Base-by-base conservation (phyloP, 2,113 vertebrate genomes). In the Australoheros scitulus region DNA sequence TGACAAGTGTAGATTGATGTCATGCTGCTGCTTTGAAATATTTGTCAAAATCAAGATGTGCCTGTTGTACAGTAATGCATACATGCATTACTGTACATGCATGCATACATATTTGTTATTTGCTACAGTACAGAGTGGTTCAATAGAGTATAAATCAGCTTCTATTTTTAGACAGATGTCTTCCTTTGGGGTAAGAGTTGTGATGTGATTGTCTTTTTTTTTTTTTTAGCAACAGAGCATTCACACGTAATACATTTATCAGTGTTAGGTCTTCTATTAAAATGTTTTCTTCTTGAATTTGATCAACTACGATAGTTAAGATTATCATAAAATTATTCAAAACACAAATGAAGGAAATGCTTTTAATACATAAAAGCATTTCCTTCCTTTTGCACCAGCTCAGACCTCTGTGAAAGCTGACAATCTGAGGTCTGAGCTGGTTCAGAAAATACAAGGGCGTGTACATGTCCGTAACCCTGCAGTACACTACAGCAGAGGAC, bases 181-280 rank as follows among this genome's bases (percentile, higher is more conserved):
- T 47, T 15, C 13, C 5, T 14, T 15, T 6, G 5, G 13, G 43
- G 43, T 43, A 4, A 13, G 4, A 65, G 63, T 0, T 68, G 38
- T 26, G 0, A 68, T 65, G 38, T 17, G 7, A 24, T 1, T 24
- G 61, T 24, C 6, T 32, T 32, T 5, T 32, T 32, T 32, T 32
- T 32, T 34, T 43, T 24, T 65, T 17, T 41, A 4, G n/a, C 9
- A 43, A 65, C 38, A 43, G 13, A 17, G 22, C 13, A 65, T 3
- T 65, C 0, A 0, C 4, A 26, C 26, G 38, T 43, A 17, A 68
- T 3, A 10, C 1, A 68, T 43, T 47, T 10, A 0, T 24, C 14
- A 0, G 0, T 0, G 2, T 65, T 41, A 38, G n/a, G 36, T 0
- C 22, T 43, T 24, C n/a, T 13, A 24, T 43, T 4, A 3, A 1